Evolutionary conservation across 2,113 vertebrate genomes (phyloP).

Genomic region (Sialia sialis): DNA sequence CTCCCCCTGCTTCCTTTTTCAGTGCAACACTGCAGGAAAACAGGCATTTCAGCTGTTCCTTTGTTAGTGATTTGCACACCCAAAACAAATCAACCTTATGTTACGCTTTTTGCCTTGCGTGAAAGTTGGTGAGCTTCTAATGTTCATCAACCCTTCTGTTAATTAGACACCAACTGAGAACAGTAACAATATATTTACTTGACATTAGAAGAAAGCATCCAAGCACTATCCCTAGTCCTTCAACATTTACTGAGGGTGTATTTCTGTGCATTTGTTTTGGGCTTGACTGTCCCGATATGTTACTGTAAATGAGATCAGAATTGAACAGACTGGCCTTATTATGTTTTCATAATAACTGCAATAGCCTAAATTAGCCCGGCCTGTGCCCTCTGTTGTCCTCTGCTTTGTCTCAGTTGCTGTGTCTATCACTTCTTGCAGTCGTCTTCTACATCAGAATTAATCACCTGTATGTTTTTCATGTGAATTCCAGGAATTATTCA

Average conservation of each 20-base stretch:
- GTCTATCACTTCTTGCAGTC: background rate
- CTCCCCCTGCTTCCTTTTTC: background rate
- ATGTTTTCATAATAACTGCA: background rate
- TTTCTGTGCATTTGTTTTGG: background rate
- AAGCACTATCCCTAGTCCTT: background rate
- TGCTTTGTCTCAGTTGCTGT: background rate
- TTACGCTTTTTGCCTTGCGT: fast-evolving
- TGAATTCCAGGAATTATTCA: background rate
- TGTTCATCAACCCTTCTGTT: background rate
- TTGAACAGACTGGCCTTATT: background rate
- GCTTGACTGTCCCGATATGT: background rate
- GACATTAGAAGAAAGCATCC: background rate
- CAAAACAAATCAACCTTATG: background rate
- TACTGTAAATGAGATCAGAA: background rate
- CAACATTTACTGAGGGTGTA: background rate
- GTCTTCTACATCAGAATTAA: background rate
- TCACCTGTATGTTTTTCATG: background rate
- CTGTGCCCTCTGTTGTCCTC: background rate
- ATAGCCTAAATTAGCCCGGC: background rate
- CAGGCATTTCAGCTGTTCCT: background rate
- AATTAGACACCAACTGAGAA: background rate
- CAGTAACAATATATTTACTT: background rate
- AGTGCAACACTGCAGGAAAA: background rate
- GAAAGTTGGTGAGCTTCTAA: background rate
- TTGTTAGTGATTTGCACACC: background rate